Conservation (phyloP, 2,113 vertebrate genomes). For the Dunckerocampus dactyliophorus region DNA sequence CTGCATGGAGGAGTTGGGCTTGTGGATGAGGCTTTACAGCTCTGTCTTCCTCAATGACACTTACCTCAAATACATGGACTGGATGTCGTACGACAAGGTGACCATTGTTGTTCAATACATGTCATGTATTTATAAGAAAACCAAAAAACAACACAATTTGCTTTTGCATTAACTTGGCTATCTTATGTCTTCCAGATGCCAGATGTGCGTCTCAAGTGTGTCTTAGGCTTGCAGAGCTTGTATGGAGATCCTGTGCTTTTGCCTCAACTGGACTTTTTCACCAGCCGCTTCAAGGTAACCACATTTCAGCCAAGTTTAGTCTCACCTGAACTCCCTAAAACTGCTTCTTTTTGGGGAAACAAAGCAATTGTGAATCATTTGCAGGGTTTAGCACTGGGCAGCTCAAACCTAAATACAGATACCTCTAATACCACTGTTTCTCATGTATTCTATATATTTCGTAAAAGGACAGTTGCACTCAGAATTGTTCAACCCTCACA, state of each 20-base stretch:
- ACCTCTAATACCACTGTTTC: not conserved
- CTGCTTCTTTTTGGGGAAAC: not conserved
- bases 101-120: not conserved
- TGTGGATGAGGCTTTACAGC: slow-evolving; percentile 84
- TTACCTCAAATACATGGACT: slow-evolving; percentile 87
- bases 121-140: not conserved
- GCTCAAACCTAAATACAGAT: not conserved
- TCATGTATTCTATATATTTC: no score
- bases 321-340: not conserved
- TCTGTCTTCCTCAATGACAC: slow-evolving; percentile 81
- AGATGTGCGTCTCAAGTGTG: slow-evolving; percentile 85
- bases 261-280: slow-evolving; percentile 86
- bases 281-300: slow-evolving; percentile 84
- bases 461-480: no score
- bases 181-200: slow-evolving; percentile 69
- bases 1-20: slow-evolving; percentile 83
- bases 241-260: slow-evolving; percentile 75
- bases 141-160: not conserved
- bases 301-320: not conserved
- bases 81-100: slow-evolving; percentile 90
- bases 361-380: not conserved
- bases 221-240: slow-evolving; percentile 78
- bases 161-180: not conserved
- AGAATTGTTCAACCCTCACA: no score
- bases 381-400: not conserved